These are phyloP conservation scores for Alsophila aescularia DNA, from an alignment of 2,888 invertebrate genomes.

Conservation along the genomic window DNA sequence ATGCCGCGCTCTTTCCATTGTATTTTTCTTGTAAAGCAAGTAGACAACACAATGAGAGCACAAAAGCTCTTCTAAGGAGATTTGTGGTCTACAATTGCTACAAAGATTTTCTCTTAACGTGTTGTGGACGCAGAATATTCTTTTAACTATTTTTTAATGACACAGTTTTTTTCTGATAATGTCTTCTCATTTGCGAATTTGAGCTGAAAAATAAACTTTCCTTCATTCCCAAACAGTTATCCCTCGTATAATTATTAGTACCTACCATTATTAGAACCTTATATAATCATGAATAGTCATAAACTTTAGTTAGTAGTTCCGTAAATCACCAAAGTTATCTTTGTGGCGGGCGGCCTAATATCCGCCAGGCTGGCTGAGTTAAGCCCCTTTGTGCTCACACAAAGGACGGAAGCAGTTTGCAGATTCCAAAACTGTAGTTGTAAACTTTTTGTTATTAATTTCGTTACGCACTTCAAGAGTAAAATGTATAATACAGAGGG, in stretches of 20 bases:
- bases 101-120: neutral
- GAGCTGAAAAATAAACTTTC: no score
- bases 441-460: neutral
- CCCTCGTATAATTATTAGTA: neutral
- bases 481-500: no score
- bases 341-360: constrained; percentile 8
- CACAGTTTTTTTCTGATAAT: no score
- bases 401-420: constrained; percentile 20
- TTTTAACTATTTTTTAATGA: no score
- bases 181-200: no score
- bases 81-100: neutral
- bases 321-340: constrained; percentile 16
- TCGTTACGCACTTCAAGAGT: no score
- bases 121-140: neutral
- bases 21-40: neutral
- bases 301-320: neutral
- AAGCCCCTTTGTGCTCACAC: constrained; percentile 10
- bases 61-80: neutral
- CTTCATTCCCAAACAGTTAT: neutral
- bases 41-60: neutral
- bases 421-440: constrained; percentile 10
- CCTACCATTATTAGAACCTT: neutral
- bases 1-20: neutral
- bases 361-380: constrained; percentile 2
- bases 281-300: neutral